phyloP scores from a whole-genome alignment of 1,140 invertebrate genomes.

The Andrena cerasifolii region DNA sequence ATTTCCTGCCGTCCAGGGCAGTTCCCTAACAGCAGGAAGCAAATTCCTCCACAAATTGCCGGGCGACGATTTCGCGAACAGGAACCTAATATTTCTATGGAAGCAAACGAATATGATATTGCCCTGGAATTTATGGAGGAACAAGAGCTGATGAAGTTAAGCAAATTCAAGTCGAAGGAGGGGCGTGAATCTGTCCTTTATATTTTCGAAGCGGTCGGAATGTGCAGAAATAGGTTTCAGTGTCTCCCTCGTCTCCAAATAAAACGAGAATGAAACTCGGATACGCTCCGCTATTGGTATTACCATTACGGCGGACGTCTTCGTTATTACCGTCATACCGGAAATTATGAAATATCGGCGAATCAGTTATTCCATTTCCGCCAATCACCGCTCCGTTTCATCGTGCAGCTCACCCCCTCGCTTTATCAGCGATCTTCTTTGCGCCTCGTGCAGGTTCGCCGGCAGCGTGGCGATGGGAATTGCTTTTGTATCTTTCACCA shows the following conservation, averaged over 20 bases:
- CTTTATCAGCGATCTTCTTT: background rate
- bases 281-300: slow-evolving; percentile 17
- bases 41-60: too few relatives aligned
- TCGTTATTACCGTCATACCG: slow-evolving; percentile 46
- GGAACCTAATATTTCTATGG: too few relatives aligned
- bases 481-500: background rate
- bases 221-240: too few relatives aligned
- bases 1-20: too few relatives aligned
- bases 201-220: background rate
- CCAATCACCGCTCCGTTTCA: slow-evolving; percentile 51
- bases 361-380: slow-evolving; percentile 76
- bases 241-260: too few relatives aligned
- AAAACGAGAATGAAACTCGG: slow-evolving; percentile 9
- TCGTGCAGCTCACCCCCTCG: slow-evolving; percentile 30
- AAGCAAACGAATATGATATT: too few relatives aligned
- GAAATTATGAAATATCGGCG: slow-evolving; percentile 75
- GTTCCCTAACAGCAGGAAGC: too few relatives aligned
- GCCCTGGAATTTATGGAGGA: too few relatives aligned
- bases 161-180: too few relatives aligned
- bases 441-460: background rate
- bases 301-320: slow-evolving; percentile 17
- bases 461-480: background rate
- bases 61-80: too few relatives aligned
- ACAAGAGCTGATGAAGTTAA: too few relatives aligned
- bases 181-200: too few relatives aligned